Evolutionary conservation across 2,888 invertebrate genomes (phyloP), one percentile per base, ranked within the genome.

Genomic region (Dynastes maya): DNA sequence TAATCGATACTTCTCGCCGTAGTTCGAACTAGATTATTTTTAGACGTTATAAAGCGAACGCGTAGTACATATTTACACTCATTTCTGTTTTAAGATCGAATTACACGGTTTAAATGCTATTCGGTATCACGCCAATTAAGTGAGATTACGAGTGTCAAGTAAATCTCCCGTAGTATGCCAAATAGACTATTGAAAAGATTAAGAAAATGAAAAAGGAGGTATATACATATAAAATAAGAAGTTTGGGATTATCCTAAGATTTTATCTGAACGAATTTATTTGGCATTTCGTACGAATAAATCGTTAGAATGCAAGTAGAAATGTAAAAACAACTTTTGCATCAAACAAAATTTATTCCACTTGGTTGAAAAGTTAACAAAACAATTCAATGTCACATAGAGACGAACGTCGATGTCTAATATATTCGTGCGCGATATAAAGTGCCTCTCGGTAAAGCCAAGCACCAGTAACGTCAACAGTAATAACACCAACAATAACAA

Each of bases 401-500:
- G 5, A 5, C 32, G 5, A 37, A 45, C 45, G 45, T 45, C 11
- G 45, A 8, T 45, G 45, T 45, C 45, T 45, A 45, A 45, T 29
- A 61, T 61, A 27, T 22, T 16, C 27, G 61, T 29, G 22, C 61
- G 22, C 16, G 22, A 29, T 11, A 22, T 61, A 61, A 11, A 22
- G 9, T 22, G 9, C 29, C 27, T 16, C 63, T 32, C 11, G n/a
- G 37, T 64, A 37, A 64, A 16, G 40, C 13, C 37, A 5, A 64
- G 32, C 37, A 64, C n/a, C 16, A 64, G 37, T 64, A 16, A 16
- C 64, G 64, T 64, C n/a, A 64, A 64, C 64, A 37, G 64, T 64
- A 37, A 64, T 32, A 70, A 16, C 70, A 70, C n/a, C 16, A 70
- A 53, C 70, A 72, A 71, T 71, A 71, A 58, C 22, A 72, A 32